Conservation (phyloP, 2,797 vertebrate species). For the Nannoperca obscura region DNA sequence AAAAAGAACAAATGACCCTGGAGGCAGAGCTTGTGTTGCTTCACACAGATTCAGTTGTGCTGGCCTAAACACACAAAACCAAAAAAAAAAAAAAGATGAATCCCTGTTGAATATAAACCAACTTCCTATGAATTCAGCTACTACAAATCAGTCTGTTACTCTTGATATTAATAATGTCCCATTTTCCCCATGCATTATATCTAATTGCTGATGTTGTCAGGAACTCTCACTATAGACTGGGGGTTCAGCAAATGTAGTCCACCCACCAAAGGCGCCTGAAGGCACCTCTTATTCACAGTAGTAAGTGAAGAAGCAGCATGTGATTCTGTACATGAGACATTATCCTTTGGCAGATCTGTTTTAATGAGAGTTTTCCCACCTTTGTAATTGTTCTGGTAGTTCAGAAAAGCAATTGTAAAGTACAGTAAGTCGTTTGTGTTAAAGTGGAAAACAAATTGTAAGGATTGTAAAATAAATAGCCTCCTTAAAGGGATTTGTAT, state of each 20-base stretch:
- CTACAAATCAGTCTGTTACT: constrained; percentile 1
- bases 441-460: constrained; percentile 29
- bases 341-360: background rate
- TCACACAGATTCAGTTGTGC: background rate
- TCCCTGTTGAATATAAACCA: background rate
- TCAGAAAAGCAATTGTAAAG: constrained; percentile 10
- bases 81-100: background rate
- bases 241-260: constrained; percentile 12
- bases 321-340: background rate
- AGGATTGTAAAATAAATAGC: background rate
- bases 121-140: background rate
- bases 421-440: constrained; percentile 23
- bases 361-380: background rate
- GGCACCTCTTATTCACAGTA: background rate
- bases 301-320: background rate
- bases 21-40: constrained; percentile 6
- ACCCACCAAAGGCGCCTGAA: background rate
- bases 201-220: constrained; percentile 13
- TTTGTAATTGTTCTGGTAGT: background rate
- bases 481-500: constrained; percentile 23
- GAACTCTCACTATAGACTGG: background rate
- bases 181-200: constrained; percentile 12
- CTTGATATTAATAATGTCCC: constrained; percentile 7
- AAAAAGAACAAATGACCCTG: constrained; percentile 1
- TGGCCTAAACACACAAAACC: background rate